phyloP scores from a whole-genome alignment of 2,113 vertebrate species.

The Protomyctophum bolini region DNA sequence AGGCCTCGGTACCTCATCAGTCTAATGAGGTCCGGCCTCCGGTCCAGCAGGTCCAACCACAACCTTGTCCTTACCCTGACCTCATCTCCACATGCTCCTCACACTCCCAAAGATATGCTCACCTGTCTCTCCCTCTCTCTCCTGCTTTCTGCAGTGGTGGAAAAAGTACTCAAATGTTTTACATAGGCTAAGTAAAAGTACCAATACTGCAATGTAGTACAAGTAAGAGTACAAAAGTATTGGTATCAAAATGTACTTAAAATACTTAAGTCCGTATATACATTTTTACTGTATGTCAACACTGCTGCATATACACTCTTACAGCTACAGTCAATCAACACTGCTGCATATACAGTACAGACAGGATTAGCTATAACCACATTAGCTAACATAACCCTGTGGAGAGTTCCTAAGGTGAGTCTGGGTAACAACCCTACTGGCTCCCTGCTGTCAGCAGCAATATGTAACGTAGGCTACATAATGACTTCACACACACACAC shows the following conservation, averaged over 20 bases:
- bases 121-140: not conserved
- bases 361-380: too few relatives aligned
- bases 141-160: not conserved
- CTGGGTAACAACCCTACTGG: not conserved
- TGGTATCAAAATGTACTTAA: too few relatives aligned
- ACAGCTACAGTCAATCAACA: too few relatives aligned
- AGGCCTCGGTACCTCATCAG: constrained; percentile 1
- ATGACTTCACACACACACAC: not conserved
- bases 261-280: too few relatives aligned
- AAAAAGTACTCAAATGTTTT: too few relatives aligned
- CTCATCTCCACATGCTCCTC: not conserved
- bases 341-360: too few relatives aligned
- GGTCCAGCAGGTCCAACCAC: not conserved
- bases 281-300: too few relatives aligned
- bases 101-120: constrained; percentile 7
- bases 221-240: too few relatives aligned
- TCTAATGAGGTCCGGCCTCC: not conserved
- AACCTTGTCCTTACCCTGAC: constrained; percentile 8
- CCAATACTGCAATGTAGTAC: too few relatives aligned
- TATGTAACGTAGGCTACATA: not conserved
- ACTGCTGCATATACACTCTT: too few relatives aligned
- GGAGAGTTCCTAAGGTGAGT: not conserved
- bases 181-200: too few relatives aligned
- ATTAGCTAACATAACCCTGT: not conserved
- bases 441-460: not conserved